These are phyloP conservation scores for Rhynchonycteris naso DNA, from an alignment of 2,797 vertebrate genomes.

Conservation along the genomic window DNA sequence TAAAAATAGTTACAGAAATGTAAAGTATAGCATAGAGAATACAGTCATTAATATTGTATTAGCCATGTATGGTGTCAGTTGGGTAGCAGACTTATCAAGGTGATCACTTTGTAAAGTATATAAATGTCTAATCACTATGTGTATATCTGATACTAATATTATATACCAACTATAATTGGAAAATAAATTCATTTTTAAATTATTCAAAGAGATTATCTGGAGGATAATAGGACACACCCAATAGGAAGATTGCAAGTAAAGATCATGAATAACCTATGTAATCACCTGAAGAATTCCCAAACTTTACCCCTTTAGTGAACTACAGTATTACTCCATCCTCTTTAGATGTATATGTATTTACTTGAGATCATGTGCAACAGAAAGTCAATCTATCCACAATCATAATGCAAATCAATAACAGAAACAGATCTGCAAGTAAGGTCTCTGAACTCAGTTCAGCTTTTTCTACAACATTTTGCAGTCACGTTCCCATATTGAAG, in stretches of 20 bases:
- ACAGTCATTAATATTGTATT: neutral
- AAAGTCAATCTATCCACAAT: constrained; percentile 2
- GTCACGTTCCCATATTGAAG: neutral
- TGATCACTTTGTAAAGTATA: neutral
- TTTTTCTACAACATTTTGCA: constrained; percentile 23
- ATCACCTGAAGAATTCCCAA: neutral
- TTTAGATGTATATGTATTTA: neutral
- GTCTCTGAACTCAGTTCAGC: neutral
- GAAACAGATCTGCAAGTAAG: neutral
- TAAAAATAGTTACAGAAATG: neutral
- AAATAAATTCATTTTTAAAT: neutral
- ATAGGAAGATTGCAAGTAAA: neutral
- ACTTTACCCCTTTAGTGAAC: neutral
- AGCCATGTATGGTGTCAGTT: neutral
- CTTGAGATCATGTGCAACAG: neutral
- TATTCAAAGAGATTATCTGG: neutral
- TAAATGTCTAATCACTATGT: neutral
- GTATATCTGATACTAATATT: too few relatives aligned
- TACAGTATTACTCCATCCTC: neutral
- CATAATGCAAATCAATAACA: neutral
- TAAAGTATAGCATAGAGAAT: neutral
- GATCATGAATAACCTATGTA: neutral
- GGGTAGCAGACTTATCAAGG: neutral
- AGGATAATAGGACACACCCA: constrained; percentile 28
- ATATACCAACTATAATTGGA: too few relatives aligned